phyloP scores from a whole-genome alignment of 2,888 invertebrate genomes.

The Sesia apiformis region DNA sequence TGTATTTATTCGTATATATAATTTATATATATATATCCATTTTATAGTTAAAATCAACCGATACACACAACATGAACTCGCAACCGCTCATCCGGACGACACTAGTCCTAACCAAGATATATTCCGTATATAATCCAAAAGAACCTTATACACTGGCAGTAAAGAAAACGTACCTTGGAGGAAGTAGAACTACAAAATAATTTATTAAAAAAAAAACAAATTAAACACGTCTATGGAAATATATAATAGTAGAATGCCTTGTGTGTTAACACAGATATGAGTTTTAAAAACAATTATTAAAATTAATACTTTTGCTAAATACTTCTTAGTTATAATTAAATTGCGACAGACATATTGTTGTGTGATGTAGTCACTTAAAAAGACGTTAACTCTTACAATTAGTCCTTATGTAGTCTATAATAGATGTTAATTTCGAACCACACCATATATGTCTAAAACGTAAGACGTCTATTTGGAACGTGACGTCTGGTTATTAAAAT shows the following conservation, averaged over 20 bases:
- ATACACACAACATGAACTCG: conserved; percentile 58
- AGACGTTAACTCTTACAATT: background rate
- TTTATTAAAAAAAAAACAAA: conserved; percentile 22
- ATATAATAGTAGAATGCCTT: conserved; percentile 3
- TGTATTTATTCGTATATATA: conserved; percentile 73
- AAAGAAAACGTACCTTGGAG: conserved; percentile 23
- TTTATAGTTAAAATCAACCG: conserved; percentile 60
- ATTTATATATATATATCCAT: conserved; percentile 70
- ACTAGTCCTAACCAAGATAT: conserved; percentile 20
- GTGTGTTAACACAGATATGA: conserved; percentile 9
- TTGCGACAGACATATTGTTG: background rate
- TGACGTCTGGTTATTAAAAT: too few species aligned
- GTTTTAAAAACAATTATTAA: conserved; percentile 32
- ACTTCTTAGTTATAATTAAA: conserved; percentile 14
- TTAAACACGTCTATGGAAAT: conserved; percentile 15
- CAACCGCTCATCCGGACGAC: conserved; percentile 19
- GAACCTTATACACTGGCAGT: conserved; percentile 33
- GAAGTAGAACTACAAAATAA: conserved; percentile 3
- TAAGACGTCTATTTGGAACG: too few species aligned
- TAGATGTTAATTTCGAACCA: too few species aligned
- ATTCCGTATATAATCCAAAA: conserved; percentile 7
- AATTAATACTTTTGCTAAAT: conserved; percentile 53
- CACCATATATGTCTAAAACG: too few species aligned
- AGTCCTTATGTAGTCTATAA: too few species aligned
- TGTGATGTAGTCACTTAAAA: background rate